Evolutionary conservation across 2,797 vertebrate genomes (phyloP).

Genomic region (Alosa sapidissima): DNA sequence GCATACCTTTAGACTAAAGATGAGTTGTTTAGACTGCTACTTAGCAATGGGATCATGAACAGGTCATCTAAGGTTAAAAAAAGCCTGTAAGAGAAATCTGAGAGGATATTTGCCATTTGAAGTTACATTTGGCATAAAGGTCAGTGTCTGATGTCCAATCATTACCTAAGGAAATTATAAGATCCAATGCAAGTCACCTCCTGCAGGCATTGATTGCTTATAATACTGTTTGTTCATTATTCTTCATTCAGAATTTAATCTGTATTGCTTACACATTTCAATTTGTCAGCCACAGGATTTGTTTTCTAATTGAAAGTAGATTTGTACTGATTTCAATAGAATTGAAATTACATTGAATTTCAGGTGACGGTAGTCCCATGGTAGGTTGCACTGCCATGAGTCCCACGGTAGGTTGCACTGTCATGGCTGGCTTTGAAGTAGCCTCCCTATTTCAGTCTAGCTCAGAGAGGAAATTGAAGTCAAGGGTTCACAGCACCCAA

Average conservation of each 20-base stretch:
- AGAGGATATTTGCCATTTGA: too few relatives aligned
- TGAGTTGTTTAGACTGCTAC: background rate
- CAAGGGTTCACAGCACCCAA: constrained; percentile 71
- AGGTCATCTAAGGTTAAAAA: background rate
- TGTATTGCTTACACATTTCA: too few relatives aligned
- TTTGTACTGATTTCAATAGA: background rate
- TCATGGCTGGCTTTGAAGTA: constrained; percentile 59
- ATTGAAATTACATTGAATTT: background rate
- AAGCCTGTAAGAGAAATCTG: too few relatives aligned
- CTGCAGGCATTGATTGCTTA: too few relatives aligned
- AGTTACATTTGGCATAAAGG: too few relatives aligned
- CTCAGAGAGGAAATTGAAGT: constrained; percentile 72
- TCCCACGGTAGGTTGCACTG: constrained; percentile 49
- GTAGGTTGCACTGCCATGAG: constrained; percentile 51
- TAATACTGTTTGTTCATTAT: too few relatives aligned
- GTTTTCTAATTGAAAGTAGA: background rate
- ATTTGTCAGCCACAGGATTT: too few relatives aligned
- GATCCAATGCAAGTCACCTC: too few relatives aligned
- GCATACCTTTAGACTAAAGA: background rate
- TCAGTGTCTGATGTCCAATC: too few relatives aligned
- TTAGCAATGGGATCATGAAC: too few relatives aligned
- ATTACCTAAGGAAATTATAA: too few relatives aligned
- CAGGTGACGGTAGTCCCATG: background rate
- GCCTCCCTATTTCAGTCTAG: constrained; percentile 69
- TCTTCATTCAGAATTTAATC: too few relatives aligned